Conservation (phyloP, 2,888 invertebrate genomes). For the Spialia ferax region DNA sequence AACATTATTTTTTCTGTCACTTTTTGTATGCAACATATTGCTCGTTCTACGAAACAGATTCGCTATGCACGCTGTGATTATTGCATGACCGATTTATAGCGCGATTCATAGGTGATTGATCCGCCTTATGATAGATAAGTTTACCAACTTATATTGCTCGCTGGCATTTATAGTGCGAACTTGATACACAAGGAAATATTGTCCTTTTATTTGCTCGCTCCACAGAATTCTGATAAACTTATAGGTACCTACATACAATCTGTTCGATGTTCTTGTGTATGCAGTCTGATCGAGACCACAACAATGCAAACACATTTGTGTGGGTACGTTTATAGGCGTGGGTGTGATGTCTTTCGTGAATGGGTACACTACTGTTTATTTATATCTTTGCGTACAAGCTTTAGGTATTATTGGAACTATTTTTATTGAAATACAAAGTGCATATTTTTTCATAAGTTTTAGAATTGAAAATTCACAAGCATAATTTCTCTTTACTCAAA, state of each 20-base stretch:
- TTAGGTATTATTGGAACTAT: no score
- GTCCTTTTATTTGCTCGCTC: slow-evolving; percentile 35
- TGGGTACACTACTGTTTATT: background rate
- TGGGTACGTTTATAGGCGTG: background rate
- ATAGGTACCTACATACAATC: slow-evolving; percentile 12
- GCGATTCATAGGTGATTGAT: slow-evolving; percentile 70
- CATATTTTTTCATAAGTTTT: no score
- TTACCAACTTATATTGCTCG: slow-evolving; percentile 5
- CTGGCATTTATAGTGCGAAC: slow-evolving; percentile 36
- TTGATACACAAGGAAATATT: slow-evolving; percentile 45
- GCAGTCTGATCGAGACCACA: background rate
- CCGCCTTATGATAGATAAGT: slow-evolving; percentile 50
- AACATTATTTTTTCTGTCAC: slow-evolving; percentile 28
- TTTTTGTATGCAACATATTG: slow-evolving; percentile 43
- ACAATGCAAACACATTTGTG: background rate
- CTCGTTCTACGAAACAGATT: slow-evolving; percentile 45
- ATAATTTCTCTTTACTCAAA: no score
- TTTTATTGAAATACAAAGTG: no score
- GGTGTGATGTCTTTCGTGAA: slow-evolving; percentile 11
- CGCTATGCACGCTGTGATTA: slow-evolving; percentile 55
- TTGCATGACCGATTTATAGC: slow-evolving; percentile 66
- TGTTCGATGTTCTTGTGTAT: background rate
- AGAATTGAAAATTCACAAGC: no score
- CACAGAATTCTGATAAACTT: slow-evolving; percentile 41
- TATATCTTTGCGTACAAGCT: no score